Conservation (phyloP, 2,113 vertebrate species). For the Hydrochoerus hydrochaeris region DNA sequence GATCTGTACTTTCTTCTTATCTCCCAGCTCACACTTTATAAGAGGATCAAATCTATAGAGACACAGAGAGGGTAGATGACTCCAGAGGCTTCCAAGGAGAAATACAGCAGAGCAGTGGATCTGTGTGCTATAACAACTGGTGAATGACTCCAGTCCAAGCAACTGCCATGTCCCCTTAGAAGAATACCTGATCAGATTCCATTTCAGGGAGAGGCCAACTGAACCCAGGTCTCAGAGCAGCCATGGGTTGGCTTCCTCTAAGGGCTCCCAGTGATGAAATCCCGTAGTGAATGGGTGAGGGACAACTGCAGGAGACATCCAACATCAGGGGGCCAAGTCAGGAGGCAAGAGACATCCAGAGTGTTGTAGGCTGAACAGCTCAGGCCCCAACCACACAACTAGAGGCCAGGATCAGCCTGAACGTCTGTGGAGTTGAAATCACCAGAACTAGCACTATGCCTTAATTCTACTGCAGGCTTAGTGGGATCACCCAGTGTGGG, state of each 20-base stretch:
- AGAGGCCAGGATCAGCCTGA: neutral
- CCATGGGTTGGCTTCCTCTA: neutral
- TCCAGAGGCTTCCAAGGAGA: neutral
- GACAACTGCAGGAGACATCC: neutral
- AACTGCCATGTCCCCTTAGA: neutral
- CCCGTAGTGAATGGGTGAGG: neutral
- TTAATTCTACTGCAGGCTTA: neutral
- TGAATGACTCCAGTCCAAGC: neutral
- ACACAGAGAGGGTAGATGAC: neutral
- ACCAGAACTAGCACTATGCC: neutral
- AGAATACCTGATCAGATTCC: neutral
- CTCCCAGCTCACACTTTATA: neutral
- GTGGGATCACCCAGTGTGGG: neutral
- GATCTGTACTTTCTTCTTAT: neutral
- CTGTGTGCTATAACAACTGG: neutral
- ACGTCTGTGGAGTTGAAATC: neutral
- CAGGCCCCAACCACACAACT: neutral
- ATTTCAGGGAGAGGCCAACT: neutral
- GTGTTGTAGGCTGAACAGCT: neutral
- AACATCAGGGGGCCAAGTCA: neutral
- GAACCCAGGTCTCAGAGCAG: neutral
- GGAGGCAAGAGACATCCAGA: neutral
- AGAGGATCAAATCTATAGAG: neutral
- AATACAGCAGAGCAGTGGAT: neutral
- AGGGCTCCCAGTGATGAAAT: neutral